Evolutionary conservation across 1,140 invertebrate genomes (phyloP), one percentile per base, ranked within the genome.

Genomic region (Rhopalosiphum padi): DNA sequence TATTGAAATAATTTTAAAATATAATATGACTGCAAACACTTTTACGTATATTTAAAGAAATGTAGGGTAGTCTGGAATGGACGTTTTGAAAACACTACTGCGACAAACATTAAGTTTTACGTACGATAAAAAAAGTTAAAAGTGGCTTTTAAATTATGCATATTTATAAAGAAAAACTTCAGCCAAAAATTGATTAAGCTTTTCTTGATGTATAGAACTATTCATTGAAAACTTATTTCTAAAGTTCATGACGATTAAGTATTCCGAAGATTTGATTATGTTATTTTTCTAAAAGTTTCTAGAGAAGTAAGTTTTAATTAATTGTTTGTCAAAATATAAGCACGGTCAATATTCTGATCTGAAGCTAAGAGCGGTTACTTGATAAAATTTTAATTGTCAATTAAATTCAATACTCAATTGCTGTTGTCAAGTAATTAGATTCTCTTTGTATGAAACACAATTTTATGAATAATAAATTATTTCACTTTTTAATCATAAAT

Each of bases 151-250:
- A 43, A 60, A 68, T 43, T 60, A 41, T 43, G 53, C 37, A 90
- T 90, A 60, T 90, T 90, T 90, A 90, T 43, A 90, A 68, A 68
- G 53, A 90, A 68, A 90, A 90, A 60, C 55, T 43, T 90, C 2
- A 25, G 6, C 53, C 23, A 35, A 90, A 60, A 90, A 90, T 90
- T 68, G 89, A 90, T 68, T 41, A 90, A 89, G 88, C n/a, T 55
- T 37, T 89, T 55, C 88, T 89, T 41, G 11, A 41, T 41, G 23
- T 37, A 51, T 89, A 41, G 6, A 55, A 51, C 23, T 37, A 41
- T 41, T n/a, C 23, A 89, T 37, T 37, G 87, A 89, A 89, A 89
- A 89, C 46, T 89, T 89, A 53, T 53, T 89, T 89, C 48, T 53
- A 51, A 88, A 51, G 48, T 88, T 88, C n/a, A 35, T 41, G 51